Base-by-base conservation (phyloP, 2,888 invertebrate species). In the Rapana venosa region DNA sequence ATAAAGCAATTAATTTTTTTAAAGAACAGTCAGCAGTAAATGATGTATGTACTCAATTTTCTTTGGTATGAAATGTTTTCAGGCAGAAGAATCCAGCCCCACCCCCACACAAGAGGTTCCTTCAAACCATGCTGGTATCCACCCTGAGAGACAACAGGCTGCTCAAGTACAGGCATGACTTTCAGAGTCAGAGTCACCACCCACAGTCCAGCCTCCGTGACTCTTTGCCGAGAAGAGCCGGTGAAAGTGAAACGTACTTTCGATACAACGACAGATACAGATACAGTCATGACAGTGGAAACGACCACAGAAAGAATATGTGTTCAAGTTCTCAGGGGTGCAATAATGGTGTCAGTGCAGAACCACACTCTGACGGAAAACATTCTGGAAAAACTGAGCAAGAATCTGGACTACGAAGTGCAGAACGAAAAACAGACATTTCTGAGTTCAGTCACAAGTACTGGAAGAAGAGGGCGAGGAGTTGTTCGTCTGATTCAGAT, bases 71-170 rank as follows among this genome's bases (percentile, higher is more conserved):
- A 47, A 47, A 47, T 90, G n/a, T 83, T 92, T 92, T 4, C 90
- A 95, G 95, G 95, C 93, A 94, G 88, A 95, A 94, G 90, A 93
- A 93, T 36, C 92, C 93, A 90, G 91, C 93, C 61, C 93, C 94
- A 22, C 92, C 94, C 17, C 91, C 93, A 4, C 95, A 95, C 92
- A 95, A 95, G 91, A 92, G 93, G 20, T 95, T 95, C 90, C 92
- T 95, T 77, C 93, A 93, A 88, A 95, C 95, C 90, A 95, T 94
- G 79, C 90, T 95, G 32, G 94, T 95, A 22, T 94, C 94, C 90
- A 95, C 95, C 11, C 92, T 95, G 13, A 89, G 93, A 47, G 91
- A 94, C 88, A 90, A 91, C 79, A 22, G 85, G 15, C 91, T 90
- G n/a, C 89, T 90, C 15, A 79, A 32, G 58, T 88, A 85, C 47